These are phyloP conservation scores for Luehdorfia chinensis DNA, from an alignment of 1,140 invertebrate genomes.

Conservation along the genomic window DNA sequence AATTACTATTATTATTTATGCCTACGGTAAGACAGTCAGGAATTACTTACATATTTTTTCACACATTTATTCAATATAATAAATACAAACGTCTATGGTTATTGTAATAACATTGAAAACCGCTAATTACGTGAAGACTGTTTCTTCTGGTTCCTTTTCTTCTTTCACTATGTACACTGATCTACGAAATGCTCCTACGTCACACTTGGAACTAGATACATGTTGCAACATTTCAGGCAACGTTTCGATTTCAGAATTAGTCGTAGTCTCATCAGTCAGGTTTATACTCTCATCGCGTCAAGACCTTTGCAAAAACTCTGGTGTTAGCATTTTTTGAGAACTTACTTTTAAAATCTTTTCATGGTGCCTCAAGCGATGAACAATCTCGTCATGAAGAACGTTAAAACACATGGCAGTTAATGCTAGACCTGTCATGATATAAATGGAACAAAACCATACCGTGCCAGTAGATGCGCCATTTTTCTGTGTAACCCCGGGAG, in stretches of 20 bases:
- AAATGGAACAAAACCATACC: constrained; percentile 95
- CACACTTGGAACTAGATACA: constrained; percentile 42
- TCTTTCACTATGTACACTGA: constrained; percentile 57
- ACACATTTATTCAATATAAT: constrained; percentile 7
- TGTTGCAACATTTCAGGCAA: constrained; percentile 67
- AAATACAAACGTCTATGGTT: constrained; percentile 13
- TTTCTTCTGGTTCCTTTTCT: constrained; percentile 54
- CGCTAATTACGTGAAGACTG: constrained; percentile 48
- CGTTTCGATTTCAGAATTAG: constrained; percentile 59
- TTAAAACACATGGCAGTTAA: constrained; percentile 99
- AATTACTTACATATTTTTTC: not conserved
- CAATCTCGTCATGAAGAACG: constrained; percentile 95
- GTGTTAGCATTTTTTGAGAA: constrained; percentile 61
- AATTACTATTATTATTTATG: constrained; percentile 3
- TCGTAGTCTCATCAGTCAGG: constrained; percentile 65
- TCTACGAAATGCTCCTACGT: constrained; percentile 53
- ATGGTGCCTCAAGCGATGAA: constrained; percentile 85
- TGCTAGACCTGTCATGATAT: constrained; percentile 96
- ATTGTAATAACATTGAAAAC: constrained; percentile 13
- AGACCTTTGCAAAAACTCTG: constrained; percentile 63
- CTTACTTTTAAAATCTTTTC: constrained; percentile 61
- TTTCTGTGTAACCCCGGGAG: constrained; percentile 85
- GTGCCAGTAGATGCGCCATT: constrained; percentile 79
- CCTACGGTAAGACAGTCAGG: constrained; percentile 16
- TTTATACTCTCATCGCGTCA: constrained; percentile 69